phyloP scores from a whole-genome alignment of 2,113 vertebrate species.

The Poeciliopsis occidentalis region DNA sequence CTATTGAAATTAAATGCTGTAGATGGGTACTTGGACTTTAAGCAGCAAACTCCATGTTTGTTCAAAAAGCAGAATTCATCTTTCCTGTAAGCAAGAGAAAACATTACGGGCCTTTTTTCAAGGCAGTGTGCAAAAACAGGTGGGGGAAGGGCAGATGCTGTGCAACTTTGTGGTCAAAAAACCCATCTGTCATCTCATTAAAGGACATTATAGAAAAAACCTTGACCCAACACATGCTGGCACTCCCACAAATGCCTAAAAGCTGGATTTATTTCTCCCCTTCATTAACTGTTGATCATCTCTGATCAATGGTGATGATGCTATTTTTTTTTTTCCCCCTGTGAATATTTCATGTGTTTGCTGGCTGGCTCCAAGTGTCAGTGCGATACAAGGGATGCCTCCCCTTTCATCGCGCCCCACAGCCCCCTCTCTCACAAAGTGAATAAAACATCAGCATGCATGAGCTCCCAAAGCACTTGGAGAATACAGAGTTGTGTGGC shows the following conservation, averaged over 20 bases:
- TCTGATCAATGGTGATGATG: slow-evolving; percentile 55
- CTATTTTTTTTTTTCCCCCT: slow-evolving; percentile 10
- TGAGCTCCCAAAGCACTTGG: slow-evolving; percentile 32
- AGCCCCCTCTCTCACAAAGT: slow-evolving; percentile 70
- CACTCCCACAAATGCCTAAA: background rate
- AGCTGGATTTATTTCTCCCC: background rate
- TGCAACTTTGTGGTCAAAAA: background rate
- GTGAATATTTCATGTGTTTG: slow-evolving; percentile 81
- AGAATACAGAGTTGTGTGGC: slow-evolving; percentile 58
- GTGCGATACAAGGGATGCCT: slow-evolving; percentile 62
- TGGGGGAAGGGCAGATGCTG: too few species aligned
- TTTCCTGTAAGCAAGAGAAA: too few species aligned
- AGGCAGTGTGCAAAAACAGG: background rate
- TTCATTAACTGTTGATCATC: slow-evolving; percentile 35
- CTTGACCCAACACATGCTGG: background rate
- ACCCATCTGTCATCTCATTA: too few species aligned
- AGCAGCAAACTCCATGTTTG: too few species aligned
- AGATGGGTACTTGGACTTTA: too few species aligned
- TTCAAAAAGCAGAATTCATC: too few species aligned
- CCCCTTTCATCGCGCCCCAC: slow-evolving; percentile 53
- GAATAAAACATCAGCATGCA: slow-evolving; percentile 80
- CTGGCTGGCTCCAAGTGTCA: slow-evolving; percentile 69
- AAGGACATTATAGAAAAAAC: background rate
- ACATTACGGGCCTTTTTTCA: too few species aligned
- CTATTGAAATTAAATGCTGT: too few species aligned